Evolutionary conservation across 2,888 invertebrate species (phyloP), one percentile per base, ranked within the genome.

Genomic region (Chrysolina americana): DNA sequence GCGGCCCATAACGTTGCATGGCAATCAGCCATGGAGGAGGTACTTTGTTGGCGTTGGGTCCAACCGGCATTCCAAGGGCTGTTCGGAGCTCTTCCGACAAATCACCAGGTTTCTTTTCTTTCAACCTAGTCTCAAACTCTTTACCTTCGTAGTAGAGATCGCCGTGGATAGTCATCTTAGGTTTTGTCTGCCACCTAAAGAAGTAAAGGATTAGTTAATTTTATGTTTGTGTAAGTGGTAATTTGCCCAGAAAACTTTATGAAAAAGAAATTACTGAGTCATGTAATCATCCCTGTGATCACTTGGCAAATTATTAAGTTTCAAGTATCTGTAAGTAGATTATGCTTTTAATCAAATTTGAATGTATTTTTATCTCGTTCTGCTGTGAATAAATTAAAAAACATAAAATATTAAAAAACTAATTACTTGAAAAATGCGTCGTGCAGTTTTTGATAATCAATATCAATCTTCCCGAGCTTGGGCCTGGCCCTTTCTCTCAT

Each of bases 121-220:
- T 96, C 74, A 99, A 90, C 47, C 98, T 91, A 0, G 99, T 99
- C 89, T 99, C 99, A 87, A 98, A 98, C 89, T 99, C 99, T 88
- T 99, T 99, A 59, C 99, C 98, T 88, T 99, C 99, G 87, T 99
- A 99, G 88, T 99, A 99, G 10, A 99, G 90, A 89, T 99, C 99
- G 8, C 99, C 99, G 87, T 99, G 98, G 82, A 98, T 98, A 0
- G 98, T 98, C 97, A 99, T 98, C 79, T 96, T 94, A 0, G 99
- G 99, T 87, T 99, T 99, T 0, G 98, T 98, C 87, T 99, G 99
- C 97, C 98, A 99, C 86, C 96, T 95, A 76, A 65, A 70, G 48
- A 56, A 68, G 59, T 69, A 28, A 71, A 74, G 36, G 63, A 64
- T 44, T 13, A 28, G 5, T 28, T 28, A 28, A 28, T 28, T 5